These are phyloP conservation scores for Hyles vespertilio DNA, from an alignment of 1,140 invertebrate genomes.

Conservation along the genomic window DNA sequence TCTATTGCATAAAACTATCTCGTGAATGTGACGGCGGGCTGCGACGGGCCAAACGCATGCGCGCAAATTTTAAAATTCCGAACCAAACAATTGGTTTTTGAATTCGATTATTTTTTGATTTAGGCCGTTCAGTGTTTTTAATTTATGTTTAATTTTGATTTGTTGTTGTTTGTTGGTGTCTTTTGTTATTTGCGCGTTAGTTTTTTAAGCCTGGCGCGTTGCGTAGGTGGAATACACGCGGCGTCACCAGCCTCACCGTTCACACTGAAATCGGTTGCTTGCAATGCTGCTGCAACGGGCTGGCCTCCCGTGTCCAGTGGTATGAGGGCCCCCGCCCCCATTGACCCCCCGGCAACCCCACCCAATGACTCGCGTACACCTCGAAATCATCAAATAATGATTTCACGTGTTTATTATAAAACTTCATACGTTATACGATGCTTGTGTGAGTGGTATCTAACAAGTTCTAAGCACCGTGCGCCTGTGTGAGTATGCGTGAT, in stretches of 20 bases:
- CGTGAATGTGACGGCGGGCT: slow-evolving; percentile 69
- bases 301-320: slow-evolving; percentile 32
- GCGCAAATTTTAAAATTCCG: slow-evolving; percentile 62
- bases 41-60: slow-evolving; percentile 63
- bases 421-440: slow-evolving; percentile 33
- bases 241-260: slow-evolving; percentile 60
- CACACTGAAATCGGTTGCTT: slow-evolving; percentile 66
- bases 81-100: slow-evolving; percentile 66
- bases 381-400: slow-evolving; percentile 74
- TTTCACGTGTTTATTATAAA: slow-evolving; percentile 73
- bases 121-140: slow-evolving; percentile 58
- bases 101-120: slow-evolving; percentile 35
- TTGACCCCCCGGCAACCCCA: slow-evolving; percentile 48
- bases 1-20: slow-evolving; percentile 73
- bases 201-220: slow-evolving; percentile 48
- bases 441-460: slow-evolving; percentile 20
- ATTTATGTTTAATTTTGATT: slow-evolving; percentile 37
- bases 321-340: slow-evolving; percentile 39
- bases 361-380: slow-evolving; percentile 60
- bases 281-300: slow-evolving; percentile 59
- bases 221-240: slow-evolving; percentile 72
- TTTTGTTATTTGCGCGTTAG: slow-evolving; percentile 45
- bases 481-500: slow-evolving; percentile 33
- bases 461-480: slow-evolving; percentile 35
- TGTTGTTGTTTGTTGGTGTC: slow-evolving; percentile 15